phyloP scores from a whole-genome alignment of 2,888 invertebrate genomes.

The Polydrusus pterygomalis region DNA sequence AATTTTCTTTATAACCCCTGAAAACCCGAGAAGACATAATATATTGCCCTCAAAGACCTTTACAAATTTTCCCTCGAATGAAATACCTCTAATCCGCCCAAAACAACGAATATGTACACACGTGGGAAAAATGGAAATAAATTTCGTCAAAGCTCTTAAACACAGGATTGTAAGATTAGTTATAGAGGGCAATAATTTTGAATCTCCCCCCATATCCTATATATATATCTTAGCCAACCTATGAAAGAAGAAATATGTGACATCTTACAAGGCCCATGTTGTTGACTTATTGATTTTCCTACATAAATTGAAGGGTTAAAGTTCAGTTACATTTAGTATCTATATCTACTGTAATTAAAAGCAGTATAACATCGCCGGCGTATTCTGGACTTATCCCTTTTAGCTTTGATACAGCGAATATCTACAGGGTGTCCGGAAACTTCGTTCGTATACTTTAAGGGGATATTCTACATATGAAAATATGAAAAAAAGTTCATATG shows the following conservation, averaged over 20 bases:
- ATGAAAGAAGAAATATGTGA: constrained; percentile 23
- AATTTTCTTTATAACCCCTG: background rate
- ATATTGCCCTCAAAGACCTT: background rate
- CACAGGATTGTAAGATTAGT: background rate
- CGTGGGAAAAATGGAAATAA: background rate
- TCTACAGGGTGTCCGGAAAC: too few relatives aligned
- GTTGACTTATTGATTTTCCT: constrained; percentile 37
- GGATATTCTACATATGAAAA: too few relatives aligned
- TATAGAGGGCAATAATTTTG: constrained; percentile 13
- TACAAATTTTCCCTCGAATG: background rate
- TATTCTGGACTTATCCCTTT: constrained; percentile 13
- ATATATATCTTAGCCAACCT: constrained; percentile 14
- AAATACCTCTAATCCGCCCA: background rate
- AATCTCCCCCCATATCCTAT: background rate
- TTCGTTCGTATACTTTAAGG: too few relatives aligned
- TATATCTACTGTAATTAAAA: constrained; percentile 27
- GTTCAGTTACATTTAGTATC: constrained; percentile 30
- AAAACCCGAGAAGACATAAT: background rate
- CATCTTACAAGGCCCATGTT: constrained; percentile 20
- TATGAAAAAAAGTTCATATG: too few relatives aligned
- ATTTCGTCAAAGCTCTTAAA: background rate
- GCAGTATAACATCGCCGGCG: constrained; percentile 13
- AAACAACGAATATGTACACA: background rate
- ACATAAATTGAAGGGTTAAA: constrained; percentile 35
- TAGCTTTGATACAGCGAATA: background rate